phyloP scores from a whole-genome alignment of 2,888 invertebrate genomes.

The Agrotis ipsilon region DNA sequence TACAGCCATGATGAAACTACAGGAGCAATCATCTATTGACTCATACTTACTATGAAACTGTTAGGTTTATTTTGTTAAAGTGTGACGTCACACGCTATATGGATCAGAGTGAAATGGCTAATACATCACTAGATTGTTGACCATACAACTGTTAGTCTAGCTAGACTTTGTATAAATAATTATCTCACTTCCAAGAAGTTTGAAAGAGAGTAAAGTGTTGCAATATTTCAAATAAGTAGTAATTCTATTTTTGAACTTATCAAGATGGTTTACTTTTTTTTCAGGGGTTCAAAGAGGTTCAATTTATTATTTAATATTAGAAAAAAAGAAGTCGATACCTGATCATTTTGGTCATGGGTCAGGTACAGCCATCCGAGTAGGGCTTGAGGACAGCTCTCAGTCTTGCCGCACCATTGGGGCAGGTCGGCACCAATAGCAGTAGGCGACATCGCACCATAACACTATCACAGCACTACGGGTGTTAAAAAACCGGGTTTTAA shows the following conservation, averaged over 20 bases:
- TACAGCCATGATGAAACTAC: slow-evolving; percentile 40
- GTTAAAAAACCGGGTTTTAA: slow-evolving; percentile 30
- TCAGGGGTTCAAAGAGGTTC: background rate
- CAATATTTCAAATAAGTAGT: slow-evolving; percentile 23
- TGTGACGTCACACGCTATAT: slow-evolving; percentile 59
- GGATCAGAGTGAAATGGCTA: slow-evolving; percentile 53
- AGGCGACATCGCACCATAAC: slow-evolving; percentile 85
- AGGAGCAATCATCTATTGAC: slow-evolving; percentile 46
- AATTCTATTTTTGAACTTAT: slow-evolving; percentile 60
- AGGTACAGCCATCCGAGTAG: slow-evolving; percentile 87
- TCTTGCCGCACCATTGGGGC: slow-evolving; percentile 87
- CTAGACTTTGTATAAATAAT: slow-evolving; percentile 11
- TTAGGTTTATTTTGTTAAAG: slow-evolving; percentile 57
- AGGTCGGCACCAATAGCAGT: slow-evolving; percentile 85
- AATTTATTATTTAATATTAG: background rate
- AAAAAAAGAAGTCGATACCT: slow-evolving; percentile 73
- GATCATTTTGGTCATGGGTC: slow-evolving; percentile 86
- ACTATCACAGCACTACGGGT: slow-evolving; percentile 55
- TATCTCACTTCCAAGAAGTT: slow-evolving; percentile 15
- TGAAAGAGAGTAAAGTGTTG: background rate
- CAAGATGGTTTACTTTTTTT: slow-evolving; percentile 33
- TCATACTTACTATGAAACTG: slow-evolving; percentile 55
- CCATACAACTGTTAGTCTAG: slow-evolving; percentile 11
- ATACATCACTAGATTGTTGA: slow-evolving; percentile 28
- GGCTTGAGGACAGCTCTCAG: slow-evolving; percentile 83